These are phyloP conservation scores for Drosophila pseudoananassae DNA, from an alignment of 1,140 invertebrate genomes.

Conservation along the genomic window DNA sequence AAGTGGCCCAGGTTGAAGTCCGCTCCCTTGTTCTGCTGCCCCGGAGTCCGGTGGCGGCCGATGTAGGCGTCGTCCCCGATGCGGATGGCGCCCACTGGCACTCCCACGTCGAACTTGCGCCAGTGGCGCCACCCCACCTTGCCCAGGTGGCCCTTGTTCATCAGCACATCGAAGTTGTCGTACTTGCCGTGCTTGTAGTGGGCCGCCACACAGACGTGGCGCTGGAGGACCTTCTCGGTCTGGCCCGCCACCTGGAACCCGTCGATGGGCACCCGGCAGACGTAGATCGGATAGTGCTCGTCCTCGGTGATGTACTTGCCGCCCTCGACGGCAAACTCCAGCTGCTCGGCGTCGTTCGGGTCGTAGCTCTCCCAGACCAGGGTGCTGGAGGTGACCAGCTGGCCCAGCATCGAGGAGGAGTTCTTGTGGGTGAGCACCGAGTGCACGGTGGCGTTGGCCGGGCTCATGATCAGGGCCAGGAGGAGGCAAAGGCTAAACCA, in stretches of 20 bases:
- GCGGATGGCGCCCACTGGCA: conserved; percentile 88
- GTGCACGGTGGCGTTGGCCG: conserved; percentile 47
- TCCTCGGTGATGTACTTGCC: conserved; percentile 84
- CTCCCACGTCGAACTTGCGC: conserved; percentile 87
- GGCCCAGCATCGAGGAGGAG: conserved; percentile 70
- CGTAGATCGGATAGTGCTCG: conserved; percentile 87
- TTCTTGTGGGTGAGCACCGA: conserved; percentile 72
- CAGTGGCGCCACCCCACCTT: conserved; percentile 89
- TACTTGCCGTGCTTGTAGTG: conserved; percentile 86
- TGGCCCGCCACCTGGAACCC: conserved; percentile 90
- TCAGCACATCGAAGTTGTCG: conserved; percentile 89
- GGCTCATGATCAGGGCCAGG: conserved; percentile 17
- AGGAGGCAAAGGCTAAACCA: conserved; percentile 19
- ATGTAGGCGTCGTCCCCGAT: conserved; percentile 85
- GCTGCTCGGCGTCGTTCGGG: conserved; percentile 81
- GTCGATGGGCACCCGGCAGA: conserved; percentile 89
- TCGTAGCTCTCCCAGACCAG: conserved; percentile 86
- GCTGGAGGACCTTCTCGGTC: conserved; percentile 85
- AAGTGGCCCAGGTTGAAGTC: conserved; percentile 87
- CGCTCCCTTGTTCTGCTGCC: conserved; percentile 62
- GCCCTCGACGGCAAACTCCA: conserved; percentile 86
- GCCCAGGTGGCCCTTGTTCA: conserved; percentile 91
- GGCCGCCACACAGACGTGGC: conserved; percentile 87
- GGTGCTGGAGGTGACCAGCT: conserved; percentile 86
- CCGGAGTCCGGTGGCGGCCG: conserved; percentile 83